Conservation (phyloP, 2,888 invertebrate genomes). For the Furcula furcula region DNA sequence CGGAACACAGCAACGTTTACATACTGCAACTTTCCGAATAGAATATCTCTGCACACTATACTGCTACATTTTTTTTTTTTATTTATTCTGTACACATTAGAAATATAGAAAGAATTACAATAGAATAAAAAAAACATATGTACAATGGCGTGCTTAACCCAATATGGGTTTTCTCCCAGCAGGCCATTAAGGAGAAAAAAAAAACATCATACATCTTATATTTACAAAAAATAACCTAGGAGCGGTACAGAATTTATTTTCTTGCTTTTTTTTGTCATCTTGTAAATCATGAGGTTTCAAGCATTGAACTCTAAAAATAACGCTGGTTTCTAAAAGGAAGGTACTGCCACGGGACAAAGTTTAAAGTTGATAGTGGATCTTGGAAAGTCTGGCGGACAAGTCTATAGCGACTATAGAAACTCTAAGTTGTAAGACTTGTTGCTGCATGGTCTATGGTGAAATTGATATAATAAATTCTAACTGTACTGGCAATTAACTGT, state of each 20-base stretch:
- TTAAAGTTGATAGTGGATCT: constrained; percentile 73
- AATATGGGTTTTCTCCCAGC: too few relatives aligned
- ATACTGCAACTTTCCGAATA: too few relatives aligned
- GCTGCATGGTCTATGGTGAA: constrained; percentile 24
- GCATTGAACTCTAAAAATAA: constrained; percentile 56
- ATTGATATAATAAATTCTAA: constrained; percentile 38
- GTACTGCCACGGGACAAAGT: constrained; percentile 63
- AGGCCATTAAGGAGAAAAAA: too few relatives aligned
- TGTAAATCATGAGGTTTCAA: constrained; percentile 49
- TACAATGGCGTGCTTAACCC: too few relatives aligned
- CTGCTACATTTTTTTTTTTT: too few relatives aligned
- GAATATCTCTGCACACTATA: too few relatives aligned
- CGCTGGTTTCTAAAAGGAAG: constrained; percentile 57
- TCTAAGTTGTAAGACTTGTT: constrained; percentile 31
- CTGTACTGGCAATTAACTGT: constrained; percentile 40
- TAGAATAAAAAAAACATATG: too few relatives aligned
- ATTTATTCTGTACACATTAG: too few relatives aligned
- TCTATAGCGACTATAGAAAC: constrained; percentile 48
- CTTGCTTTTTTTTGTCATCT: constrained; percentile 31
- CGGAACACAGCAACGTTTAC: too few relatives aligned
- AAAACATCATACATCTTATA: too few relatives aligned
- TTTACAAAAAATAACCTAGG: constrained; percentile 32
- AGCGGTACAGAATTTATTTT: constrained; percentile 18
- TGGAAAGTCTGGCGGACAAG: constrained; percentile 55
- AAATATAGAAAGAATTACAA: too few relatives aligned